phyloP scores from a whole-genome alignment of 2,113 vertebrate genomes.

The Hucho hucho region DNA sequence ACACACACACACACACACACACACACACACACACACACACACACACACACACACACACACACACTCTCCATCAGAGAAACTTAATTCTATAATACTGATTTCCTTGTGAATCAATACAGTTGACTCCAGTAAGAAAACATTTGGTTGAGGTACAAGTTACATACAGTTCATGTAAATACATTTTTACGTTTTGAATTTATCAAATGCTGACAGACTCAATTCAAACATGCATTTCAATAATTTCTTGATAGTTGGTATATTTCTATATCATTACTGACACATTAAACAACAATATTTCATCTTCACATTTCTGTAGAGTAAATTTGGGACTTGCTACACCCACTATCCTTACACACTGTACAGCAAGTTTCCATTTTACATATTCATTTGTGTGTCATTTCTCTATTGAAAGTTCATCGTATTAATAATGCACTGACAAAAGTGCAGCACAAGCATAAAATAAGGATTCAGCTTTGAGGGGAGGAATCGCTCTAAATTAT shows the following conservation, averaged over 20 bases:
- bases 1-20: conserved; percentile 2
- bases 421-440: conserved; percentile 30
- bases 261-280: background rate
- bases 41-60: background rate
- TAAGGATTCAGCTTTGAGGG: conserved; percentile 5
- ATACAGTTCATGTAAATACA: conserved; percentile 5
- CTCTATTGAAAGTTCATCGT: conserved; percentile 15
- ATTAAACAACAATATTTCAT: background rate
- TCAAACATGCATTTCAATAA: background rate
- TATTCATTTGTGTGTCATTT: background rate
- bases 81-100: background rate
- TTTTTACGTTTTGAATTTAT: background rate
- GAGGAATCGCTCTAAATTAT: background rate
- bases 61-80: background rate
- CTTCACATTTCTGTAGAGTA: background rate
- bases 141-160: background rate
- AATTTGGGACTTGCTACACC: background rate
- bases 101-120: background rate
- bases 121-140: background rate
- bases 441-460: conserved; percentile 4
- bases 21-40: conserved; percentile 1
- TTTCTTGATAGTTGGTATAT: background rate
- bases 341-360: background rate
- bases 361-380: conserved; percentile 4
- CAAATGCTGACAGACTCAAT: background rate